Conservation (phyloP, 2,113 vertebrate genomes). For the Nesogale talazaci region DNA sequence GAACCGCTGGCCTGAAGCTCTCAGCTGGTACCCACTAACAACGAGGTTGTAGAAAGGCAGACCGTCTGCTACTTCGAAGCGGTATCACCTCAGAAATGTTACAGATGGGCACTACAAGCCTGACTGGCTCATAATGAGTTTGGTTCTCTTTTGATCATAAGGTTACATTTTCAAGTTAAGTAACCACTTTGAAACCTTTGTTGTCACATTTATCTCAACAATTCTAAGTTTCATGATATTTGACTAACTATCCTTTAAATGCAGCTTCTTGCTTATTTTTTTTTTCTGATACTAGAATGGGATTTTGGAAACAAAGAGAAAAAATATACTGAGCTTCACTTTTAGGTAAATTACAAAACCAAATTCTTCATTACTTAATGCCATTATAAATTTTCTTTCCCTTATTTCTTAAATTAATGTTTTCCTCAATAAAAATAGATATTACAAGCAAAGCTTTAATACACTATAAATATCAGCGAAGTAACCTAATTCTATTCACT, state of each 20-base stretch:
- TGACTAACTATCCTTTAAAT: constrained; percentile 15
- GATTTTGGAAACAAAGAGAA: not conserved
- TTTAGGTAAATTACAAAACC: constrained; percentile 9
- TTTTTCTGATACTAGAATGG: not conserved
- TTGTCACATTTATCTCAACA: constrained; percentile 16
- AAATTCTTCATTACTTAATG: constrained; percentile 36
- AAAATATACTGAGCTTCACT: not conserved
- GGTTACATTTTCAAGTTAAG: constrained; percentile 22
- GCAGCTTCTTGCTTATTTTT: not conserved
- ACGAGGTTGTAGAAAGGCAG: too few species aligned
- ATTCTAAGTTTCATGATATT: constrained; percentile 15
- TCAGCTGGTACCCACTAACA: too few species aligned
- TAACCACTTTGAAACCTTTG: not conserved
- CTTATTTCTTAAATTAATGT: constrained; percentile 46
- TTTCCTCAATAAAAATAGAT: constrained; percentile 46
- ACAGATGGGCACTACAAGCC: too few species aligned
- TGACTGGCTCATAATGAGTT: too few species aligned
- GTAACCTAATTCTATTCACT: constrained; percentile 58
- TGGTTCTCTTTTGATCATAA: not conserved
- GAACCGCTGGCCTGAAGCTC: too few species aligned
- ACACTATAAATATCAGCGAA: constrained; percentile 50
- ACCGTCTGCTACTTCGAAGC: too few species aligned
- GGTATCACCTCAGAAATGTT: too few species aligned
- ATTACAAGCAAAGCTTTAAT: constrained; percentile 48
- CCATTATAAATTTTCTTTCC: constrained; percentile 9